These are phyloP conservation scores for Heliothis virescens DNA, from an alignment of 1,140 invertebrate genomes.

Conservation along the genomic window DNA sequence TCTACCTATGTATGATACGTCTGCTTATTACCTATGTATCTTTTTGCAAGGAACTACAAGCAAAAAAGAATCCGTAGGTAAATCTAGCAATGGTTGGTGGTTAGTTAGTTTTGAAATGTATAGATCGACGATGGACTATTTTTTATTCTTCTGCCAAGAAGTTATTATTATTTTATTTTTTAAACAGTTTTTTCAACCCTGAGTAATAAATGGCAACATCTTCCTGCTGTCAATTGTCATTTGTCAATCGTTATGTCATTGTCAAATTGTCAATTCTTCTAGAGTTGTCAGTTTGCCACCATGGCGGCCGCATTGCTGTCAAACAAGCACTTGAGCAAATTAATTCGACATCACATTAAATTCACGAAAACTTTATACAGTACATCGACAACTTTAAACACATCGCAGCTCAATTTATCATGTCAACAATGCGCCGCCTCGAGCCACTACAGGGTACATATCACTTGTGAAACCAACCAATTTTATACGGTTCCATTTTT, in stretches of 20 bases:
- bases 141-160: too few relatives aligned
- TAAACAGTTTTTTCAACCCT: too few relatives aligned
- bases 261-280: constrained; percentile 12
- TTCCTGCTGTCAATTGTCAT: background rate
- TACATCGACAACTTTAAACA: constrained; percentile 70
- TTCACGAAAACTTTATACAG: constrained; percentile 65
- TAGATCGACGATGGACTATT: too few relatives aligned
- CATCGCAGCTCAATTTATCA: constrained; percentile 68
- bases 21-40: too few relatives aligned
- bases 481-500: constrained; percentile 16
- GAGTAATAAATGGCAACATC: background rate
- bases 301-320: constrained; percentile 79
- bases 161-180: too few relatives aligned
- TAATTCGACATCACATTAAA: constrained; percentile 75
- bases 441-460: constrained; percentile 74
- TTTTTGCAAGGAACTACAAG: too few relatives aligned
- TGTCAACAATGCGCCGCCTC: constrained; percentile 75
- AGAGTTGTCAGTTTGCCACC: constrained; percentile 61
- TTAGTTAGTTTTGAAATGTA: too few relatives aligned
- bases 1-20: too few relatives aligned
- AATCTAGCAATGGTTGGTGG: too few relatives aligned
- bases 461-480: constrained; percentile 25
- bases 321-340: constrained; percentile 76
- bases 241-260: background rate
- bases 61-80: too few relatives aligned